A percentile compares a stretch with the other conserved stretches of the same genome.
phyloP scores from a whole-genome alignment of 2,888 invertebrate species.

The Lampropteryx suffumata region DNA sequence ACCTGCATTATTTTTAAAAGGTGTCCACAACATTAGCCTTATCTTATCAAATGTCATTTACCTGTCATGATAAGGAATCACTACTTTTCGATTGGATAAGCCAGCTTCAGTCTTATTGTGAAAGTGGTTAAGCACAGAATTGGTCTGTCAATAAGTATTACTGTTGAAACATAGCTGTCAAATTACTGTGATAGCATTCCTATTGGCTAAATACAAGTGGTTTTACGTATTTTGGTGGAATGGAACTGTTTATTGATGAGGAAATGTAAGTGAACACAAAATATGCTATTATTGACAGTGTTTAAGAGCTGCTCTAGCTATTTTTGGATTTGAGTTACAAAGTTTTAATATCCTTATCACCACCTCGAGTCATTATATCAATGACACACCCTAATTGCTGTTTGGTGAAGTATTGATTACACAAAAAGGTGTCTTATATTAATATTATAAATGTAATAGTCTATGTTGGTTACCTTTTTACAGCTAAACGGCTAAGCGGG shows the following conservation, averaged over 20 bases:
- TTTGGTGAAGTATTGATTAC: no score
- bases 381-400: no score
- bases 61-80: conserved; percentile 27
- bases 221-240: conserved; percentile 27
- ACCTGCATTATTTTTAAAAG: not conserved
- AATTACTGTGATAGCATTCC: conserved; percentile 17
- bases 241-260: conserved; percentile 37
- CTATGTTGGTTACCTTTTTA: no score
- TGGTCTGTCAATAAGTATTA: not conserved
- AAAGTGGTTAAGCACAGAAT: conserved; percentile 17
- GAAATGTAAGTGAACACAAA: conserved; percentile 25
- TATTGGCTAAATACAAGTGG: conserved; percentile 2
- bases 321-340: no score
- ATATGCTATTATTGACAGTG: no score
- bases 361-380: no score
- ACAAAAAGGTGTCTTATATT: no score
- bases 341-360: no score
- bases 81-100: not conserved
- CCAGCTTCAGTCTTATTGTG: conserved; percentile 24
- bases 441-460: no score
- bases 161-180: conserved; percentile 6
- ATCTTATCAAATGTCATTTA: conserved; percentile 29
- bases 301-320: no score
- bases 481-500: no score
- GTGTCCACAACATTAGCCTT: conserved; percentile 9